A percentile compares a stretch with the other conserved stretches of the same genome.
Conservation (phyloP, 1,140 invertebrate genomes). For the Lepidurus apus region DNA sequence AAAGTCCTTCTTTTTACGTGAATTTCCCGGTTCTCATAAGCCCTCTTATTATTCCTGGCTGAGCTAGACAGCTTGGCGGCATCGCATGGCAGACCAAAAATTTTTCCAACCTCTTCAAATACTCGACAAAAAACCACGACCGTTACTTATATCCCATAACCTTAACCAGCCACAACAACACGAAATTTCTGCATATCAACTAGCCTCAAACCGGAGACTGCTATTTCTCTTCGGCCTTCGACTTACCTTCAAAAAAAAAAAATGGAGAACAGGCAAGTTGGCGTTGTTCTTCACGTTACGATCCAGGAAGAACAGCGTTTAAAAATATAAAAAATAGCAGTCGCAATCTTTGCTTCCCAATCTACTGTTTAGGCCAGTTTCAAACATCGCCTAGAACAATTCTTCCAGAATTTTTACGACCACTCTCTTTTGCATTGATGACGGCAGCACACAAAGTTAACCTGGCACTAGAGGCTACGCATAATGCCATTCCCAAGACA, state of each 20-base stretch:
- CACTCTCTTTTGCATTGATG: background rate
- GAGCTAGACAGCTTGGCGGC: constrained; percentile 16
- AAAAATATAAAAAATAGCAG: background rate
- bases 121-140: background rate
- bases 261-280: background rate
- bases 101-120: background rate
- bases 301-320: background rate
- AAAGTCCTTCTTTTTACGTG: background rate
- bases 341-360: constrained; percentile 1
- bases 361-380: background rate
- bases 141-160: background rate
- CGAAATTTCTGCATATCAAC: background rate
- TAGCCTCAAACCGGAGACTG: background rate
- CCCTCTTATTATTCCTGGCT: constrained; percentile 11
- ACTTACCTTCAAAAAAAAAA: background rate
- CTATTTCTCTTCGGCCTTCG: background rate
- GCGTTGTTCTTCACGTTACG: background rate
- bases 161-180: background rate
- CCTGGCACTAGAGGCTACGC: background rate
- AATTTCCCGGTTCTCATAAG: constrained; percentile 15
- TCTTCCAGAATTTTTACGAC: background rate
- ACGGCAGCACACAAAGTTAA: background rate
- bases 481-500: background rate
- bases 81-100: background rate
- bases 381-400: background rate